Evolutionary conservation across 1,140 invertebrate genomes (phyloP).

Genomic region (Triops cancriformis): DNA sequence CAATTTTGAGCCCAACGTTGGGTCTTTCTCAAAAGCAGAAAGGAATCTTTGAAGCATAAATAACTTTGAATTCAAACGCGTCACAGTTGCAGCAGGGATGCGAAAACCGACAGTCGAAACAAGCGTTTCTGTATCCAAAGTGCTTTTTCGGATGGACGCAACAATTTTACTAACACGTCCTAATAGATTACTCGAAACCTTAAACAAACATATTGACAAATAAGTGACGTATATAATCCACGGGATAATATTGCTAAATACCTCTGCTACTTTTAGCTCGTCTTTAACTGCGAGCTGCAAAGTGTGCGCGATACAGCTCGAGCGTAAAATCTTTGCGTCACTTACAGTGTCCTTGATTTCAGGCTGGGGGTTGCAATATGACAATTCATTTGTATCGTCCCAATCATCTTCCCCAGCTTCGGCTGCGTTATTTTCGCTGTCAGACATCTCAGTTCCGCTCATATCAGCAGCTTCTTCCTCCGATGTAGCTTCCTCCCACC

Average conservation of each 20-base stretch:
- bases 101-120: constrained; percentile 20
- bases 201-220: not conserved
- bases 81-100: constrained; percentile 12
- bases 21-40: constrained; percentile 15
- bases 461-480: not conserved
- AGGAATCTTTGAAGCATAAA: constrained; percentile 1
- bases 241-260: not conserved
- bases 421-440: not conserved
- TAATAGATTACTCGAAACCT: not conserved
- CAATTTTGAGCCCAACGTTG: constrained; percentile 1
- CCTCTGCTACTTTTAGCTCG: not conserved
- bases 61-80: constrained; percentile 19
- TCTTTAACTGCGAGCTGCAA: constrained; percentile 18
- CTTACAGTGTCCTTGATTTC: constrained; percentile 10
- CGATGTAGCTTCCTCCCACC: not conserved
- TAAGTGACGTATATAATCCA: not conserved
- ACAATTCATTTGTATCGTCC: constrained; percentile 10
- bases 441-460: not conserved
- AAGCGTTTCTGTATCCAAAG: too few species aligned
- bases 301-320: constrained; percentile 20
- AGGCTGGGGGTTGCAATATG: constrained; percentile 7
- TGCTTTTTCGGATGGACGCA: constrained; percentile 24
- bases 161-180: constrained; percentile 23
- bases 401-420: not conserved
- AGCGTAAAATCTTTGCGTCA: not conserved